phyloP scores from a whole-genome alignment of 1,140 invertebrate genomes.

The Anoplophora glabripennis region DNA sequence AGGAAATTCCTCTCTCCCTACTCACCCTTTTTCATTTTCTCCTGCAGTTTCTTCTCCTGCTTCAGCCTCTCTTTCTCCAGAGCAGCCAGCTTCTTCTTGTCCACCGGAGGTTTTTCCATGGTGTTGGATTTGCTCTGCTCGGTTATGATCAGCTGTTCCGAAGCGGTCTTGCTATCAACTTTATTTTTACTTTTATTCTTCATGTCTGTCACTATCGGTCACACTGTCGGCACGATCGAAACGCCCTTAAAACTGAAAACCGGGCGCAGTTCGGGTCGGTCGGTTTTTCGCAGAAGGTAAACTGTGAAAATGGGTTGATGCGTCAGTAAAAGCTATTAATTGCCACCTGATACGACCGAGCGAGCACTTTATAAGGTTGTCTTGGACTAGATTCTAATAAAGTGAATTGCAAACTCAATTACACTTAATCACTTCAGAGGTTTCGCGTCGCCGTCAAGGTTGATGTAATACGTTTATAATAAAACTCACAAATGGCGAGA shows the following conservation, averaged over 20 bases:
- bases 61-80: constrained; percentile 54
- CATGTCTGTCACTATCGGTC: constrained; percentile 1
- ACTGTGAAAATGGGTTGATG: not conserved
- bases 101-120: constrained; percentile 52
- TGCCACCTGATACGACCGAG: not conserved
- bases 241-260: not conserved
- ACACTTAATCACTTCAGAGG: too few relatives aligned
- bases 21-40: constrained; percentile 55
- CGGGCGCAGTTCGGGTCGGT: not conserved
- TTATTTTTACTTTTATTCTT: constrained; percentile 35
- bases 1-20: too few relatives aligned
- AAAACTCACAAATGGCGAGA: too few relatives aligned
- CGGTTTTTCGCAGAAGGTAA: not conserved
- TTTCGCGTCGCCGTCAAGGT: too few relatives aligned
- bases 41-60: constrained; percentile 54
- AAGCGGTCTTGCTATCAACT: constrained; percentile 44
- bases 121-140: constrained; percentile 55
- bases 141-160: constrained; percentile 53
- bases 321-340: not conserved
- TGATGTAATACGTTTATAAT: too few relatives aligned
- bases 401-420: too few relatives aligned
- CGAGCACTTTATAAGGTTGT: not conserved
- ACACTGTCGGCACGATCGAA: not conserved
- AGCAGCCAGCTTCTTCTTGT: constrained; percentile 55
- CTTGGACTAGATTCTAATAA: not conserved